Evolutionary conservation across 2,797 vertebrate genomes (phyloP).

Genomic region (Enteromius afrohamiltoni): DNA sequence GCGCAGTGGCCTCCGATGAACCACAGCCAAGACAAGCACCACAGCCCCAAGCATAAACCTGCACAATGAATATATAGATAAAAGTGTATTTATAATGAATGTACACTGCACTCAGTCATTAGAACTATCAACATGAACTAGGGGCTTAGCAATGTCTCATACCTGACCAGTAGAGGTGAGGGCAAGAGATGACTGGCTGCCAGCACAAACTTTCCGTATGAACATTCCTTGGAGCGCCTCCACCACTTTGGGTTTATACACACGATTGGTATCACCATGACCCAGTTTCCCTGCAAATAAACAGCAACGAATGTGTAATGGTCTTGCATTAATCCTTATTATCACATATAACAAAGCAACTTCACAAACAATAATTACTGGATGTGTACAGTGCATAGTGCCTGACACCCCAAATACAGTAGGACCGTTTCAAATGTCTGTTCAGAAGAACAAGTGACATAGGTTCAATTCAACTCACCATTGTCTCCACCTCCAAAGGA

Average conservation of each 20-base stretch:
- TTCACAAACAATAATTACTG: neutral
- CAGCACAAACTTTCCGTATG: conserved; percentile 84
- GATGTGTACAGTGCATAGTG: neutral
- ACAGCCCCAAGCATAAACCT: conserved; percentile 85
- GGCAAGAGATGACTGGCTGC: conserved; percentile 84
- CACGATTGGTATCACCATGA: conserved; percentile 83
- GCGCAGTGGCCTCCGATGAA: conserved; percentile 82
- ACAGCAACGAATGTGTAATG: neutral
- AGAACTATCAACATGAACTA: neutral
- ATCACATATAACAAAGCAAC: neutral
- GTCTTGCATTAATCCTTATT: neutral
- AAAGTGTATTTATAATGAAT: neutral
- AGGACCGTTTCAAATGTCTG: neutral
- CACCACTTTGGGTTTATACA: conserved; percentile 84
- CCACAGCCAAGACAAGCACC: conserved; percentile 84
- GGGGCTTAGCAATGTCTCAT: neutral
- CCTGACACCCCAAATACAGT: neutral
- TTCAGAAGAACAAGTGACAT: neutral
- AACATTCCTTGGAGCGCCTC: conserved; percentile 84
- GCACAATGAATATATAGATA: neutral
- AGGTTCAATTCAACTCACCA: conserved; percentile 64
- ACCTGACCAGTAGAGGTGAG: conserved; percentile 86
- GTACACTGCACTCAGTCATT: neutral
- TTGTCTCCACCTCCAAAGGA: conserved; percentile 86
- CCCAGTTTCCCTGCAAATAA: conserved; percentile 79